Evolutionary conservation across 2,797 vertebrate genomes (phyloP), one percentile per base, ranked within the genome.

Genomic region (Phoeniculus purpureus): DNA sequence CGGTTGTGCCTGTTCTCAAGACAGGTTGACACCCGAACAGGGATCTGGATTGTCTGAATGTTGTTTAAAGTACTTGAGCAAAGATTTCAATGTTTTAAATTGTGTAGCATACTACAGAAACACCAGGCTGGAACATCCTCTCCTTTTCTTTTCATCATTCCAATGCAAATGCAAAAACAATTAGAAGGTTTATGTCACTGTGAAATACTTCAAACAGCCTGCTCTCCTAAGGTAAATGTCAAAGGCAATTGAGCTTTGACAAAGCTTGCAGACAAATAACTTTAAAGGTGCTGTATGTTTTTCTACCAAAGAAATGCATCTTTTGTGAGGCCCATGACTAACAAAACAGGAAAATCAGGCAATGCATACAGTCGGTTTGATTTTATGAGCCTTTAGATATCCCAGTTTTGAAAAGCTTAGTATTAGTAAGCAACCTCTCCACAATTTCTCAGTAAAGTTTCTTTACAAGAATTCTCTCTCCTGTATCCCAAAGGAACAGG

Each of bases 201-300:
- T 56, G 55, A 48, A 92, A 55, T 40, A 48, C 7, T 75, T 86
- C 59, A 58, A 17, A 51, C 10, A n/a, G 19, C 25, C 58, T 86
- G 20, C 34, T 79, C 34, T 66, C 60, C 25, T 37, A 61, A 70
- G 26, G 64, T 62, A 79, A 81, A 66, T 4, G 15, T 37, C 45
- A 84, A 29, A 88, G 88, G 58, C 20, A 84, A 76, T 7, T 43
- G 71, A 81, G 67, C 34, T 96, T 56, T 84, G 43, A 72, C 12
- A 78, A 60, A 66, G 26, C 34, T 47, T 51, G 31, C 34, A 78
- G 54, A 73, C 25, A 81, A 85, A 81, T 47, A 72, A 81, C n/a
- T 82, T 51, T 27, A 65, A 72, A 74, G 19, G 18, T 66, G n/a
- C 5, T 62, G 4, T n/a, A 21, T 9, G 21, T n/a, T 83, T 68